A percentile compares a stretch with the other conserved stretches of the same genome.
Evolutionary conservation across 2,888 invertebrate species (phyloP).

Genomic region (Macrophya annulata): DNA sequence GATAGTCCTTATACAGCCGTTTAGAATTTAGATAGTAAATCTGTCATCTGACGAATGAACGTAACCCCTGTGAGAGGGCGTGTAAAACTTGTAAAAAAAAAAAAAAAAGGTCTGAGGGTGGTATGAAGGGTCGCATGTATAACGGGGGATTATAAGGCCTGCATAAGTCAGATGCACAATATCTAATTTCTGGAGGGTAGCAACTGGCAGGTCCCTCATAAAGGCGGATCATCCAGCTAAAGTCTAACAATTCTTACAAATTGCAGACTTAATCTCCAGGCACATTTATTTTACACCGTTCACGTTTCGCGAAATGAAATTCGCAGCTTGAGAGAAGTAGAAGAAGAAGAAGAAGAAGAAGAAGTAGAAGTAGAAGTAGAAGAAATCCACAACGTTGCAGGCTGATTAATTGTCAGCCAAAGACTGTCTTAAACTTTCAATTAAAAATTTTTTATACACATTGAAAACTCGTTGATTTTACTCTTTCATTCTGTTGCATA

Average conservation of each 20-base stretch:
- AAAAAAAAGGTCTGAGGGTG: slow-evolving; percentile 3
- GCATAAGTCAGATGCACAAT: slow-evolving; percentile 52
- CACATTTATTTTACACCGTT: slow-evolving; percentile 4
- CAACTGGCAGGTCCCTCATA: slow-evolving; percentile 6
- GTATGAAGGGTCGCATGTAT: slow-evolving; percentile 9
- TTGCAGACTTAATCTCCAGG: slow-evolving; percentile 29
- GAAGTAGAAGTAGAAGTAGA: background rate
- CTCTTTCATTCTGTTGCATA: background rate
- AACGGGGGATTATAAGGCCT: slow-evolving; percentile 28
- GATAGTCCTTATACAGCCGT: background rate
- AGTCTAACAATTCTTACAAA: slow-evolving; percentile 33
- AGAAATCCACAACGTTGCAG: slow-evolving; percentile 1
- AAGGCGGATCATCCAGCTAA: slow-evolving; percentile 45
- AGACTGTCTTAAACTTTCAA: background rate
- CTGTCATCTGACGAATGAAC: slow-evolving; percentile 18
- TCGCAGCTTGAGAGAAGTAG: background rate
- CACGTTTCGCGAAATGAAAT: slow-evolving; percentile 16
- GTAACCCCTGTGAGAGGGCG: background rate
- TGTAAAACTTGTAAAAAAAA: background rate
- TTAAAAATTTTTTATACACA: background rate
- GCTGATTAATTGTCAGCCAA: slow-evolving; percentile 20
- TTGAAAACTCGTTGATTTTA: background rate
- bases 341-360: background rate
- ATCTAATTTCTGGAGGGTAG: slow-evolving; percentile 40
- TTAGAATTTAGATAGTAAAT: slow-evolving; percentile 36